Conservation (phyloP, 2,113 vertebrate genomes). For the Sander lucioperca region DNA sequence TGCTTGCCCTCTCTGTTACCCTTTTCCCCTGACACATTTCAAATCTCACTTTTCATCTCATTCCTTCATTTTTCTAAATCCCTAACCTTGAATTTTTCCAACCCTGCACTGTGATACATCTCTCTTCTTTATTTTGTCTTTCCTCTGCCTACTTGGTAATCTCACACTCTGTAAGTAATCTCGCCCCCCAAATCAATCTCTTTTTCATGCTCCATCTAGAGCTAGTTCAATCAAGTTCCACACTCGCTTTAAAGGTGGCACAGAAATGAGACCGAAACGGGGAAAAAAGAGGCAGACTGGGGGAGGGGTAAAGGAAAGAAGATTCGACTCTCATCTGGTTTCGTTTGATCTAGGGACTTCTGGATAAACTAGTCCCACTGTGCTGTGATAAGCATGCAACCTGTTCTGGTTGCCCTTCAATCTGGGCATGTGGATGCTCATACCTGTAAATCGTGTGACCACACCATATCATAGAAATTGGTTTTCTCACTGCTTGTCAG, state of each 20-base stretch:
- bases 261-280: constrained; percentile 27
- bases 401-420: too few relatives aligned
- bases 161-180: constrained; percentile 37
- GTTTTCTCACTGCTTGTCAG: constrained; percentile 18
- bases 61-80: constrained; percentile 29
- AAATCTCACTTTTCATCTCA: constrained; percentile 29
- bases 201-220: constrained; percentile 48
- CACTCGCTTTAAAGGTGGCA: constrained; percentile 50
- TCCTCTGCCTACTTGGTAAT: constrained; percentile 39
- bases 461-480: constrained; percentile 32
- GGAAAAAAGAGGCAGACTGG: constrained; percentile 10
- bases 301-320: constrained; percentile 7
- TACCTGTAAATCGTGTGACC: constrained; percentile 6
- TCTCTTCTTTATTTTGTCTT: constrained; percentile 32
- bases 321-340: constrained; percentile 8
- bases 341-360: constrained; percentile 45
- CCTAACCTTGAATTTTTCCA: constrained; percentile 37
- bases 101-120: background rate
- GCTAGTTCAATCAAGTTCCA: constrained; percentile 26
- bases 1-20: background rate
- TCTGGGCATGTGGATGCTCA: constrained; percentile 16
- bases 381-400: background rate
- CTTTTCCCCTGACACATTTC: constrained; percentile 6
- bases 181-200: constrained; percentile 47
- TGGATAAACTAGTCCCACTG: background rate